Evolutionary conservation across 1,140 invertebrate genomes (phyloP).

Genomic region (Carcinoscorpius rotundicauda): DNA sequence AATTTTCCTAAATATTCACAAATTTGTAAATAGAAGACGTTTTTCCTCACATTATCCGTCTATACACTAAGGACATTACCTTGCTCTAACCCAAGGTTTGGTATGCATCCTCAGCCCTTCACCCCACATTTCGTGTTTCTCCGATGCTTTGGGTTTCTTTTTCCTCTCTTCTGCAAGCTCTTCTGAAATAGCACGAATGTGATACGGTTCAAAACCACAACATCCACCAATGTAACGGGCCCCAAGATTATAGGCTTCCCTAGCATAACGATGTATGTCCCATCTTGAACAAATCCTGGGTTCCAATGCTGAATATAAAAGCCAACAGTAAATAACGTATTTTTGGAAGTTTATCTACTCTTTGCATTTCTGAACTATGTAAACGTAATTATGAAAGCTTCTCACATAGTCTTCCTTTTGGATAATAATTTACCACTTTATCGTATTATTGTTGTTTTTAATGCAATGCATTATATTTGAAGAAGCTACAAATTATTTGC

Average conservation of each 20-base stretch:
- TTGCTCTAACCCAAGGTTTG: slow-evolving; percentile 36
- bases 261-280: slow-evolving; percentile 35
- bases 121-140: slow-evolving; percentile 35
- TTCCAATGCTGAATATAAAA: slow-evolving; percentile 29
- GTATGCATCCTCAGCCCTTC: slow-evolving; percentile 33
- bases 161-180: slow-evolving; percentile 31
- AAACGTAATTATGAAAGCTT: no score
- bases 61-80: slow-evolving; percentile 20
- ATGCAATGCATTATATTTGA: no score
- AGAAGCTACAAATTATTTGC: no score
- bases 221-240: slow-evolving; percentile 36
- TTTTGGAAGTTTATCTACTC: no score
- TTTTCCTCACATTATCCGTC: no score
- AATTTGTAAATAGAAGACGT: no score
- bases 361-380: no score
- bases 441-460: no score
- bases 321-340: no score
- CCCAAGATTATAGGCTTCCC: slow-evolving; percentile 34
- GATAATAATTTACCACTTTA: no score
- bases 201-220: slow-evolving; percentile 36
- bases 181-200: slow-evolving; percentile 34
- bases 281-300: slow-evolving; percentile 34
- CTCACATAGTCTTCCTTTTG: no score
- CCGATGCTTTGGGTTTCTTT: slow-evolving; percentile 25
- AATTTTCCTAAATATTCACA: not conserved